Conservation (phyloP, 2,888 invertebrate species). For the Asteroscopus sphinx region DNA sequence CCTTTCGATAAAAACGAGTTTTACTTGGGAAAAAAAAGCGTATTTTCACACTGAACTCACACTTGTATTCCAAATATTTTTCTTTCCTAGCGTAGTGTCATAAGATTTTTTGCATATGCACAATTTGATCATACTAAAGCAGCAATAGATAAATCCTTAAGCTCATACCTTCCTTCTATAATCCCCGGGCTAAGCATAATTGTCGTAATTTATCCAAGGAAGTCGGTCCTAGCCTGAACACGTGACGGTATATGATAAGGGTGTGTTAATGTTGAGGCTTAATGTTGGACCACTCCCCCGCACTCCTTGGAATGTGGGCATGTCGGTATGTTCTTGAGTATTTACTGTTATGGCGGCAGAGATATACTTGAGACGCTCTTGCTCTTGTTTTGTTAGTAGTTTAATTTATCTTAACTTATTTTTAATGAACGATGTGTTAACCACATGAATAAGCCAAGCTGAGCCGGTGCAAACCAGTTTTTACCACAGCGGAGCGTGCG, state of each 20-base stretch:
- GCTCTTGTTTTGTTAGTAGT: conserved; percentile 9
- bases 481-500: too few species aligned
- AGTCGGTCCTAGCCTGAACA: conserved; percentile 24
- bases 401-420: too few species aligned
- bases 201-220: conserved; percentile 39
- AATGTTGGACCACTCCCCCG: conserved; percentile 8
- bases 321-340: conserved; percentile 11
- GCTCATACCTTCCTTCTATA: not conserved
- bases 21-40: too few species aligned
- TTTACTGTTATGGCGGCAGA: conserved; percentile 22
- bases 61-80: too few species aligned
- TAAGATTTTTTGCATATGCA: not conserved
- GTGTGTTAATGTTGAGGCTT: conserved; percentile 35
- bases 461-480: too few species aligned
- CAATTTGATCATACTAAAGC: conserved; percentile 4
- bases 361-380: conserved; percentile 11
- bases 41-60: too few species aligned
- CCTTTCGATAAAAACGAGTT: too few species aligned
- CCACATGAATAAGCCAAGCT: too few species aligned
- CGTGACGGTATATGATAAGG: conserved; percentile 42
- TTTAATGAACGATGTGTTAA: too few species aligned
- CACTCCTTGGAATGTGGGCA: conserved; percentile 10
- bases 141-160: not conserved
- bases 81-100: too few species aligned
- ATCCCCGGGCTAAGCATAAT: conserved; percentile 20